Percentiles rank a stretch among this genome's conserved stretches.
Conservation (phyloP, 2,113 vertebrate genomes). For the Pavo muticus region DNA sequence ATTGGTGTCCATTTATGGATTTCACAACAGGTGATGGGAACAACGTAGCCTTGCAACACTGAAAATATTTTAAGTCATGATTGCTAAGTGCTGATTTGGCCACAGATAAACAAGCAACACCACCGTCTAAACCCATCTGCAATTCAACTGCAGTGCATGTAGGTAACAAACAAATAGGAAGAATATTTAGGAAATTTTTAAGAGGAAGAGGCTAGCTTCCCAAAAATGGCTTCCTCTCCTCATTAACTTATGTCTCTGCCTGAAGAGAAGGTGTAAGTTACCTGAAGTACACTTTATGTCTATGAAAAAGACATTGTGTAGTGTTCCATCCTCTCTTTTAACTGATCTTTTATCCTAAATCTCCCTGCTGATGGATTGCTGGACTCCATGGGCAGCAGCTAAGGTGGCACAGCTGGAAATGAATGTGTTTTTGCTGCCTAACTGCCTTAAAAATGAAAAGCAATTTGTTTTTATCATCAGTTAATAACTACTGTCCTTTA, state of each 20-base stretch:
- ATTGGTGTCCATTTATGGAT: fast-evolving
- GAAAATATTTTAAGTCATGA: neutral
- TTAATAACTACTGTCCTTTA: neutral
- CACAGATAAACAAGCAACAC: neutral
- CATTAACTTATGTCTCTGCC: neutral
- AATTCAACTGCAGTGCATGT: neutral
- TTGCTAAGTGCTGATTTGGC: neutral
- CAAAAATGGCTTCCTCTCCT: neutral
- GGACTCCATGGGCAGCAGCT: neutral
- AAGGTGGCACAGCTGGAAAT: neutral
- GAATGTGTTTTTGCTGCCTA: neutral
- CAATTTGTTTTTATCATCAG: neutral
- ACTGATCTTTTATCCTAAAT: neutral
- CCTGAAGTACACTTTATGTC: neutral
- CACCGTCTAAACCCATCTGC: neutral
- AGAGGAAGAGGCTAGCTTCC: neutral
- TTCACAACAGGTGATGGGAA: neutral
- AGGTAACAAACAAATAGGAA: neutral
- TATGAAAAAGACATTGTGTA: neutral
- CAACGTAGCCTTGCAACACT: neutral
- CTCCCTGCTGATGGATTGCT: neutral
- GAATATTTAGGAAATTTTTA: neutral
- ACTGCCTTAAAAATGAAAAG: neutral
- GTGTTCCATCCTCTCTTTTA: neutral
- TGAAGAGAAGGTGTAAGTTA: neutral